phyloP scores from a whole-genome alignment of 2,888 invertebrate genomes.

The Endomychus coccineus region DNA sequence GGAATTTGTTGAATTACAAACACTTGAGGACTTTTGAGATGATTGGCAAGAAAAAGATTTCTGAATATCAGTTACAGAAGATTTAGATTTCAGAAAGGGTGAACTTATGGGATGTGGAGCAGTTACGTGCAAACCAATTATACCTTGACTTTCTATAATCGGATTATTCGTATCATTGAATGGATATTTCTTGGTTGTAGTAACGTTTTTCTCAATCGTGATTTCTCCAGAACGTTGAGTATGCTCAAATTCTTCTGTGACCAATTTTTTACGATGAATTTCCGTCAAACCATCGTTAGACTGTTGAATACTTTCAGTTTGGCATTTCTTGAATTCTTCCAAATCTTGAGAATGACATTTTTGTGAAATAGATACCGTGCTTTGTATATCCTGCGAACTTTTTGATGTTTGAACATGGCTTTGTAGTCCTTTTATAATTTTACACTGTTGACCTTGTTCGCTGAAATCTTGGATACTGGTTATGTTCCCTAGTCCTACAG shows the following conservation, averaged over 20 bases:
- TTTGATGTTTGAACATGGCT: too few relatives aligned
- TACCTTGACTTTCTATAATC: conserved; percentile 23
- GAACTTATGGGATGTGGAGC: conserved; percentile 35
- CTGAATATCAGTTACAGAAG: too few relatives aligned
- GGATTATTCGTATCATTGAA: conserved; percentile 32
- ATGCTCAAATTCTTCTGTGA: conserved; percentile 61
- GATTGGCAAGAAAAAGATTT: too few relatives aligned
- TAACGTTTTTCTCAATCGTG: conserved; percentile 51
- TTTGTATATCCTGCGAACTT: too few relatives aligned
- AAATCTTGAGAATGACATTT: conserved; percentile 30
- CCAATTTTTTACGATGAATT: conserved; percentile 55
- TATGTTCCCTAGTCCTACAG: too few relatives aligned
- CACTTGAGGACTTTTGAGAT: too few relatives aligned
- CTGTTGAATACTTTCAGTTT: conserved; percentile 19
- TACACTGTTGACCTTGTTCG: too few relatives aligned
- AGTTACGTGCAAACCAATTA: conserved; percentile 36
- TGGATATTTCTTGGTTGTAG: conserved; percentile 23
- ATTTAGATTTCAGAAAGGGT: conserved; percentile 19
- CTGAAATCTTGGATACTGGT: too few relatives aligned
- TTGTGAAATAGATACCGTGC: too few relatives aligned
- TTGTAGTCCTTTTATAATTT: too few relatives aligned
- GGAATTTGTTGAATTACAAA: too few relatives aligned
- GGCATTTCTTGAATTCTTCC: conserved; percentile 42
- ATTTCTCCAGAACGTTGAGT: conserved; percentile 57
- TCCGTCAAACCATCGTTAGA: conserved; percentile 8